Evolutionary conservation across 2,888 invertebrate species (phyloP), one percentile per base, ranked within the genome.

Genomic region (Priocnemis perturbator): DNA sequence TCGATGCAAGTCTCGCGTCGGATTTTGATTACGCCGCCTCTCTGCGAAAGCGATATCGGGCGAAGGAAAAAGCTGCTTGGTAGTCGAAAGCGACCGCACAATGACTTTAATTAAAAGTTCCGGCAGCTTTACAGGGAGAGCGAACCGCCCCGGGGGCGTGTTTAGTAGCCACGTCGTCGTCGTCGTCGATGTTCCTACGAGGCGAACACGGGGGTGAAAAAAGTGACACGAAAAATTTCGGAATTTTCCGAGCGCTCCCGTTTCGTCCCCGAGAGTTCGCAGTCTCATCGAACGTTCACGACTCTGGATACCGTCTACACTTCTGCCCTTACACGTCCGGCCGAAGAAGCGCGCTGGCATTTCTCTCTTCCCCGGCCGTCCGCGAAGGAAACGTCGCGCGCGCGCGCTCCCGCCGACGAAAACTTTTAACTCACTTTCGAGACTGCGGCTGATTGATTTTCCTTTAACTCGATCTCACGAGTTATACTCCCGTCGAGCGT

Each of bases 391-490:
- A 19, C 37, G 9, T 26, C 57, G 48, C 55, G 62, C 62, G 52
- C 45, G 53, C 47, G 57, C 47, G 26, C 60, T 60, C n/a, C 55
- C 57, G 61, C 47, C 52, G 55, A 71, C 69, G 71, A 59, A 65
- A 85, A 86, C 83, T 83, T 85, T 81, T 81, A 77, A 82, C 79
- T 80, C 81, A 85, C 84, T 86, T 85, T 77, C 64, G 69, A 78
- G 78, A 82, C 83, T 81, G 78, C 63, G 72, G 79, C 78, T 83
- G 85, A 86, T 87, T 84, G 85, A 86, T 87, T 86, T 85, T 84
- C 84, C 83, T 84, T 83, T 81, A 85, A 86, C 84, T 83, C 72
- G 77, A 85, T 85, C 74, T 53, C 60, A 9, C 17, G 58, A 77
- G 64, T 78, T 77, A 71, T 69, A n/a, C 45, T 47, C 58, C 62